These are phyloP conservation scores for Acronicta aceris DNA, from an alignment of 2,888 invertebrate genomes.

Conservation along the genomic window DNA sequence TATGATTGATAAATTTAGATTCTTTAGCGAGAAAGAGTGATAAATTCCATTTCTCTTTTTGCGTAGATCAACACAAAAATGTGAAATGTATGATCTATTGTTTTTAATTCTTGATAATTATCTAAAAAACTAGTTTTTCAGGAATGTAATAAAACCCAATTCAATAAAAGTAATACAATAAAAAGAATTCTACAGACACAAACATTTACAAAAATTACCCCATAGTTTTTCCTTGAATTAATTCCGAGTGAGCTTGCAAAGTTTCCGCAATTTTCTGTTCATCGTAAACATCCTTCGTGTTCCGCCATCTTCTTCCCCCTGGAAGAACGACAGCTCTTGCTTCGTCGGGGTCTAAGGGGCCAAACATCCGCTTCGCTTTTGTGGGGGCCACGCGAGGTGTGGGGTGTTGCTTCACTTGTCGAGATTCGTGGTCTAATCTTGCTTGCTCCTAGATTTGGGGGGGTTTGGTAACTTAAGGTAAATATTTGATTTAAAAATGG, in stretches of 20 bases:
- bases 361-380: slow-evolving; percentile 84
- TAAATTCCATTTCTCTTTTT: too few species aligned
- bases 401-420: slow-evolving; percentile 83
- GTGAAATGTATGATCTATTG: too few species aligned
- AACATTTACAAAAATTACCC: slow-evolving; percentile 90
- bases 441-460: slow-evolving; percentile 73
- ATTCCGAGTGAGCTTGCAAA: slow-evolving; percentile 95
- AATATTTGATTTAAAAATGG: too few species aligned
- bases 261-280: slow-evolving; percentile 96
- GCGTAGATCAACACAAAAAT: too few species aligned
- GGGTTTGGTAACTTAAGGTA: background rate
- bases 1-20: too few species aligned
- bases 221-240: slow-evolving; percentile 94
- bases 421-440: slow-evolving; percentile 82
- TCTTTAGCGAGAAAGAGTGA: too few species aligned
- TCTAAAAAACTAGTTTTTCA: too few species aligned
- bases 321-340: slow-evolving; percentile 92
- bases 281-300: slow-evolving; percentile 96
- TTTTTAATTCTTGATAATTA: too few species aligned
- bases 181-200: background rate
- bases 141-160: too few species aligned
- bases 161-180: too few species aligned
- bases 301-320: slow-evolving; percentile 93
- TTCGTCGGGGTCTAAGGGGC: slow-evolving; percentile 90
- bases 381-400: slow-evolving; percentile 76